Conservation (phyloP, 2,113 vertebrate genomes). For the Oostethus manadensis region DNA sequence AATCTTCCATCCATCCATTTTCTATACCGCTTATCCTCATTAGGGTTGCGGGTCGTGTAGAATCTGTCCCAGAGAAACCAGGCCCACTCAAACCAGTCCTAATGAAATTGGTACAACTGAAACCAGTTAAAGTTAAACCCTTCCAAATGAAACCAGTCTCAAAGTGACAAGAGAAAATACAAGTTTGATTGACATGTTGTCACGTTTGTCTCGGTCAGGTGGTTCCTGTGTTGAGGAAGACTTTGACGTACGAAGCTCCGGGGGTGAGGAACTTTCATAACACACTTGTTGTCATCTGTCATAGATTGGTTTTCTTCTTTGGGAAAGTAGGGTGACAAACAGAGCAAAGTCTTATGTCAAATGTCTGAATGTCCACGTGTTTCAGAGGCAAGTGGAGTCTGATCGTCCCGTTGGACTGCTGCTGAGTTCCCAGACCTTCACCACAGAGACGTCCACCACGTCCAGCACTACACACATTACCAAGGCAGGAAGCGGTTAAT, state of each 20-base stretch:
- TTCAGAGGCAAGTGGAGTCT: conserved; percentile 59
- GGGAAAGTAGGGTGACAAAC: not conserved
- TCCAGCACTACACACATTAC: conserved; percentile 92
- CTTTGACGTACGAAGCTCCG: conserved; percentile 43
- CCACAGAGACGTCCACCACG: conserved; percentile 89
- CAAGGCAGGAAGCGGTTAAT: conserved; percentile 63
- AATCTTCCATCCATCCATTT: too few species aligned
- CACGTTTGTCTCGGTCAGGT: conserved; percentile 16
- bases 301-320: not conserved
- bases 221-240: conserved; percentile 42
- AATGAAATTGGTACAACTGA: too few species aligned
- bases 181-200: not conserved
- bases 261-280: conserved; percentile 30
- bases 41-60: too few species aligned
- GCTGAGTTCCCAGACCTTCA: conserved; percentile 91
- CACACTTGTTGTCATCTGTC: not conserved
- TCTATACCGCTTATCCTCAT: too few species aligned
- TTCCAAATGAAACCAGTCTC: not conserved
- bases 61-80: not conserved
- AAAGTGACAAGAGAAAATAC: not conserved
- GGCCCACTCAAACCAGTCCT: too few species aligned
- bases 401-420: conserved; percentile 77
- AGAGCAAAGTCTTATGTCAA: too few species aligned
- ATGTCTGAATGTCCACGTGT: not conserved
- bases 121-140: not conserved